Evolutionary conservation across 2,888 invertebrate species (phyloP).

Genomic region (Hoplodrina ambigua): DNA sequence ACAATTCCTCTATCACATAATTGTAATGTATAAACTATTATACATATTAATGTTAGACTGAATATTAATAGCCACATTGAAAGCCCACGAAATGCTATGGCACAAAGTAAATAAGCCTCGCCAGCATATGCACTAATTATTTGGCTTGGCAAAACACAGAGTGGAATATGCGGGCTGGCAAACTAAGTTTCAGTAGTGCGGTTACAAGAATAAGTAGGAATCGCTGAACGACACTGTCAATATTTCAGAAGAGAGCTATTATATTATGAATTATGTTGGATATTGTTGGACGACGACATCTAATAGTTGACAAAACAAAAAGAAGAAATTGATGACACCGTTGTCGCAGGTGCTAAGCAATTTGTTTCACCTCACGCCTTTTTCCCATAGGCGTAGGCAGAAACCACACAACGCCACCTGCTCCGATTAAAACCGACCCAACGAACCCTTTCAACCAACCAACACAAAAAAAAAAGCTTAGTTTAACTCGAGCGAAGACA

Average conservation of each 20-base stretch:
- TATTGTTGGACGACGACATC: too few species aligned
- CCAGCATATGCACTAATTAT: constrained; percentile 21
- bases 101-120: constrained; percentile 3
- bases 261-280: not conserved
- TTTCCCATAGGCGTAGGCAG: too few species aligned
- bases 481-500: not conserved
- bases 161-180: constrained; percentile 23
- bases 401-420: too few species aligned
- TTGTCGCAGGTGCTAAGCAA: too few species aligned
- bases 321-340: too few species aligned
- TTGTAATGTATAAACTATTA: too few species aligned
- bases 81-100: not conserved
- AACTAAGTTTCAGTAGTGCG: constrained; percentile 18
- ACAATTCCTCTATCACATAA: too few species aligned
- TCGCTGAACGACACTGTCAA: not conserved
- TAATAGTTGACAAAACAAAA: not conserved
- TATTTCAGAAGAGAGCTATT: not conserved
- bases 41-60: not conserved
- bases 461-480: constrained; percentile 14
- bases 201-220: constrained; percentile 7
- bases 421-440: too few species aligned
- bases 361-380: too few species aligned
- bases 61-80: not conserved
- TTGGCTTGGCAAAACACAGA: constrained; percentile 21
- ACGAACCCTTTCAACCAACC: not conserved